Conservation (phyloP, 2,797 vertebrate species). For the Amniataba percoides region DNA sequence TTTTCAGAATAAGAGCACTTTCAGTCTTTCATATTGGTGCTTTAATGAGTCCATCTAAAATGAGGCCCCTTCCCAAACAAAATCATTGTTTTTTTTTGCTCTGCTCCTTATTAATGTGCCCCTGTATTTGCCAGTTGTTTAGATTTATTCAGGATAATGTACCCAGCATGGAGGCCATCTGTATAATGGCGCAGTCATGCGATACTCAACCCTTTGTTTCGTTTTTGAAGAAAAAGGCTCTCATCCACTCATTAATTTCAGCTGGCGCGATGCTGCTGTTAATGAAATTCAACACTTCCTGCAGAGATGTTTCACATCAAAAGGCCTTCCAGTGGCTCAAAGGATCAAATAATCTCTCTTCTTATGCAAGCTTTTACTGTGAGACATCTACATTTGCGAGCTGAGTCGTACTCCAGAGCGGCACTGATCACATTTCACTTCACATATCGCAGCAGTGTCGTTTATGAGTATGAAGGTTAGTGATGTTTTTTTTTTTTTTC, state of each 20-base stretch:
- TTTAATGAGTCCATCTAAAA: too few relatives aligned
- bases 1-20: too few relatives aligned
- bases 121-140: not conserved
- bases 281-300: constrained; percentile 10
- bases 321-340: not conserved
- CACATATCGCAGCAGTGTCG: not conserved
- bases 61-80: too few relatives aligned
- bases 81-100: too few relatives aligned
- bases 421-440: not conserved
- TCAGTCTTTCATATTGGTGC: too few relatives aligned
- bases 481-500: not conserved
- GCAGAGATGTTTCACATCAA: constrained; percentile 28
- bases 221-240: not conserved
- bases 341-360: not conserved
- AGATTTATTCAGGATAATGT: not conserved
- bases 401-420: not conserved
- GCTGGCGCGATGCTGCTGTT: not conserved
- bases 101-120: too few relatives aligned
- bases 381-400: constrained; percentile 5
- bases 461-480: not conserved
- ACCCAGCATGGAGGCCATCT: not conserved
- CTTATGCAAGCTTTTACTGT: constrained; percentile 4
- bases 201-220: not conserved
- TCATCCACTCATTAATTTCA: not conserved
- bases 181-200: not conserved